Percentiles rank a stretch among this genome's conserved stretches.
These are phyloP conservation scores for Dynastes grantii DNA, from an alignment of 2,888 invertebrate species.

Conservation along the genomic window DNA sequence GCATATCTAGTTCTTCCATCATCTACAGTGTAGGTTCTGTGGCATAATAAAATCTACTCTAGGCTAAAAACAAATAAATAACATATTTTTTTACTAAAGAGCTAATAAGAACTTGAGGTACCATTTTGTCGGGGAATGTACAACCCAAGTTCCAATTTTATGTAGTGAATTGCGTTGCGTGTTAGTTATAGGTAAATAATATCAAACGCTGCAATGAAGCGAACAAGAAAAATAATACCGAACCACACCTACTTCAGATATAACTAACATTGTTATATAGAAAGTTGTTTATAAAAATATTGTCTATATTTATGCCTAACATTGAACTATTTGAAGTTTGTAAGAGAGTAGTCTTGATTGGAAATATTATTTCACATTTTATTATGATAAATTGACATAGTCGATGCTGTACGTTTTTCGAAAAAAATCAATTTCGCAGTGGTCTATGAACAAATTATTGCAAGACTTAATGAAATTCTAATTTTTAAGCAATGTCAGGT, in stretches of 20 bases:
- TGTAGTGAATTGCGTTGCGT: background rate
- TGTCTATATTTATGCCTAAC: background rate
- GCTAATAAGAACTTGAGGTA: too few relatives aligned
- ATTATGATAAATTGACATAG: too few relatives aligned
- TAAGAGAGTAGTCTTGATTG: background rate
- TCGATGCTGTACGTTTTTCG: background rate
- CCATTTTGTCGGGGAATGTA: background rate
- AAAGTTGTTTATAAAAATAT: conserved; percentile 16
- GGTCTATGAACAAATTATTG: too few relatives aligned
- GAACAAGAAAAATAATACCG: background rate
- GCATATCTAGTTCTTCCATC: too few relatives aligned
- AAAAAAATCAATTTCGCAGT: too few relatives aligned
- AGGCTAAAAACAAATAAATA: too few relatives aligned
- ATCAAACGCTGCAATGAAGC: background rate
- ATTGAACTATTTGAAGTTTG: conserved; percentile 9
- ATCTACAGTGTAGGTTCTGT: too few relatives aligned
- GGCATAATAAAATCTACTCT: too few relatives aligned
- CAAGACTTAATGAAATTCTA: too few relatives aligned
- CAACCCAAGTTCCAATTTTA: background rate
- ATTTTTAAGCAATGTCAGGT: too few relatives aligned
- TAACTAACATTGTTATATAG: background rate
- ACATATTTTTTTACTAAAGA: too few relatives aligned
- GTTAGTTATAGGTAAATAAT: conserved; percentile 2
- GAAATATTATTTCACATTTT: background rate
- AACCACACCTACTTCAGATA: background rate